Evolutionary conservation across 2,888 invertebrate species (phyloP), one percentile per base, ranked within the genome.

Genomic region (Blomia tropicalis): DNA sequence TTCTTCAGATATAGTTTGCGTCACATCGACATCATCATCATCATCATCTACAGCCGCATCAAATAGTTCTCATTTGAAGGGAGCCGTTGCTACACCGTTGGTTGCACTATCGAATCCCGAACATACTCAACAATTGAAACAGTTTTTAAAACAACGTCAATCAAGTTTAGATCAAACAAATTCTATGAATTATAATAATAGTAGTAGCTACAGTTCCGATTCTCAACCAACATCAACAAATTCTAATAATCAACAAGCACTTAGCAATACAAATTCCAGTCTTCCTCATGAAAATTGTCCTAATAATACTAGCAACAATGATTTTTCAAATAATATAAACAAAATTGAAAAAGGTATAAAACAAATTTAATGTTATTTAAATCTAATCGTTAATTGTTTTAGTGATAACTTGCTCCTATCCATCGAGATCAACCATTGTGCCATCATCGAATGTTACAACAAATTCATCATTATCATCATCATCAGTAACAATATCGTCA

Each of bases 71-170:
- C 41, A 63, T 22, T 58, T 63, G 22, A 62, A 29, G 30, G 63
- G 63, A 4, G 63, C 63, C 23, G 59, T 63, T 22, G 59, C 63
- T 19, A 63, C 63, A 32, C 63, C 63, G n/a, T 47, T 63, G 5
- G 63, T 63, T 4, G 54, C 56, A 5, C 19, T 61, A 32, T 19
- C 61, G 4, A 61, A 61, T 41, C 31, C 31, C 2, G 53, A 53
- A 29, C 51, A 51, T 54, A 56, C 25, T 56, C 56, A 56, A 25
- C 56, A 56, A 30, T 30, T 56, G 29, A 56, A 19, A 30, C 29
- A 14, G 23, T 29, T 56, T 4, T 14, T 56, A 14, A 56, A 56
- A 14, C n/a, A 29, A 25, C 56, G 56, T 11, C 56, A 56, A n/a
- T 47, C 51, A 19, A 47, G 51, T 19, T 11, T 47, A 11, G 51